Evolutionary conservation across 2,888 invertebrate genomes (phyloP).

Genomic region (Frankliniella intonsa): DNA sequence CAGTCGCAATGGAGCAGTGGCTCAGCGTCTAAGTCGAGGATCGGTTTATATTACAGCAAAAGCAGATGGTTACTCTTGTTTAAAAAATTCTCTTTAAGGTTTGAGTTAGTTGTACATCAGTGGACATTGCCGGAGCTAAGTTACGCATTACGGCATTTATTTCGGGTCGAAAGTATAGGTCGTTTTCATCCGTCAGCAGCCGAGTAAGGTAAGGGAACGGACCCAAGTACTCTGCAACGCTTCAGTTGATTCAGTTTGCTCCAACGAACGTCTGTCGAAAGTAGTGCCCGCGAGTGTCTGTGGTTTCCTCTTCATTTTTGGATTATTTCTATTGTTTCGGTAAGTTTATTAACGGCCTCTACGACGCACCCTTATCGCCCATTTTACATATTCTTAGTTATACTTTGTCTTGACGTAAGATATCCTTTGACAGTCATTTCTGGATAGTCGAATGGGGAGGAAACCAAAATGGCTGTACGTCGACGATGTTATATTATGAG

Average conservation of each 20-base stretch:
- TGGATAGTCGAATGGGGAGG: conserved; percentile 22
- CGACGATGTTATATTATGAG: conserved; percentile 8
- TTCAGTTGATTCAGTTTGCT: conserved; percentile 22
- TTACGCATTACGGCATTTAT: no score
- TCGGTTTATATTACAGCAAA: no score
- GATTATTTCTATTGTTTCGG: neutral
- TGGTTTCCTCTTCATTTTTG: neutral
- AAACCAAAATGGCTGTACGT: conserved; percentile 22
- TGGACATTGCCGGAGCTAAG: no score
- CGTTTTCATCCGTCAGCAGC: neutral
- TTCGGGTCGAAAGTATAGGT: neutral
- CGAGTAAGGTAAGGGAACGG: neutral
- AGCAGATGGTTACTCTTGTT: no score
- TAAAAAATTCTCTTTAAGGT: no score
- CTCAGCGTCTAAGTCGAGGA: no score
- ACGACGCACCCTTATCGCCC: neutral
- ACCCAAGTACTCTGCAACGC: conserved; percentile 9
- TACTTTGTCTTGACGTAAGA: neutral
- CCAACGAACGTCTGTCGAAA: conserved; percentile 20
- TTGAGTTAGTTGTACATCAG: no score
- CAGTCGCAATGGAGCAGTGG: no score
- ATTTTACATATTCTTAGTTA: neutral
- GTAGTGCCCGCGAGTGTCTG: conserved; percentile 1
- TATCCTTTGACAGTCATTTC: neutral
- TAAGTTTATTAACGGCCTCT: neutral